phyloP scores from a whole-genome alignment of 2,888 invertebrate species.

The Drosophila atroscutellata region DNA sequence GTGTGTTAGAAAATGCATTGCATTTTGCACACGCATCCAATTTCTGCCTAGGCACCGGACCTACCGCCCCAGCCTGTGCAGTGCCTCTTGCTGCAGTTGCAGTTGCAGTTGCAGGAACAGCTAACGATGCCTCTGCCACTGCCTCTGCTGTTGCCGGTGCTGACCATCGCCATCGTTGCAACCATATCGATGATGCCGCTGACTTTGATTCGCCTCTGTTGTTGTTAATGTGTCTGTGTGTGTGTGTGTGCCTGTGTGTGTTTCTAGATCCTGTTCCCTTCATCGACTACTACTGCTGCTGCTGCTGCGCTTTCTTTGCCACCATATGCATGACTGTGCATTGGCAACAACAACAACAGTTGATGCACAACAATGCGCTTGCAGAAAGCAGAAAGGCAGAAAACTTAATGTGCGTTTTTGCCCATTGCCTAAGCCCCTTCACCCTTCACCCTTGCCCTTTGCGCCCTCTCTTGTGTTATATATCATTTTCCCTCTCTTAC shows the following conservation, averaged over 20 bases:
- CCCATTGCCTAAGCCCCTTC: conserved; percentile 25
- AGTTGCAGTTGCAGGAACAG: conserved; percentile 1
- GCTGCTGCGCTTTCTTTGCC: conserved; percentile 67
- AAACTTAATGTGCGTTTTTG: conserved; percentile 75
- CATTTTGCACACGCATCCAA: conserved; percentile 82
- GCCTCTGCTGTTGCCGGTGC: conserved; percentile 20
- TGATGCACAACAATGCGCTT: conserved; percentile 52
- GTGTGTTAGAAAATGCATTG: conserved; percentile 75
- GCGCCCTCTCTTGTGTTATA: background rate
- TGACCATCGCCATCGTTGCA: conserved; percentile 56
- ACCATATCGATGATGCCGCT: conserved; percentile 77
- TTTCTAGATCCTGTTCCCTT: conserved; percentile 43
- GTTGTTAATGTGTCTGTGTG: conserved; percentile 42
- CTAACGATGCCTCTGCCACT: conserved; percentile 6
- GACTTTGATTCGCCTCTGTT: conserved; percentile 75
- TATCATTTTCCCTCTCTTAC: background rate
- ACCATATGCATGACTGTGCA: conserved; percentile 41
- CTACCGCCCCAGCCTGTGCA: background rate
- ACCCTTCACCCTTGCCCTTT: background rate
- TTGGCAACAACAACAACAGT: conserved; percentile 38
- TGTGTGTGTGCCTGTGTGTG: conserved; percentile 18
- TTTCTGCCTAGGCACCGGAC: conserved; percentile 55
- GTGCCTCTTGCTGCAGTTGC: conserved; percentile 8
- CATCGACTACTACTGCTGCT: conserved; percentile 31
- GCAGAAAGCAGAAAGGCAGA: conserved; percentile 58